A percentile compares a stretch with the other conserved stretches of the same genome.
These are phyloP conservation scores for Neosilurus mollespiculum DNA, from an alignment of 2,797 vertebrate genomes.

Conservation along the genomic window DNA sequence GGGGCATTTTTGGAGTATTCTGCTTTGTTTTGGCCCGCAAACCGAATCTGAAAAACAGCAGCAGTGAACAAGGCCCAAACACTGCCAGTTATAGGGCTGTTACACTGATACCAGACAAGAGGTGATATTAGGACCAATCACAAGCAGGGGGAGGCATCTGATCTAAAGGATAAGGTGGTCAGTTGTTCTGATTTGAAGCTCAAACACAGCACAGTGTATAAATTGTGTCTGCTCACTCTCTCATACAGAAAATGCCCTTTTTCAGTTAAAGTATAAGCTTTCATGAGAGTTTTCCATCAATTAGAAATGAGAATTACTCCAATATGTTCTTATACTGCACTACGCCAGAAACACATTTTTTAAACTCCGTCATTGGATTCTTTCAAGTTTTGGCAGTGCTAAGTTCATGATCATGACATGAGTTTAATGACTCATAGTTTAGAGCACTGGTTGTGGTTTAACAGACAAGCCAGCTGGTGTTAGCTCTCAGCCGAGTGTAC, in stretches of 20 bases:
- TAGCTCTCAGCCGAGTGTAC: slow-evolving; percentile 60
- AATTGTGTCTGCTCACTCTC: not conserved
- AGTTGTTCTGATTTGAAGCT: not conserved
- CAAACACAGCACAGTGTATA: not conserved
- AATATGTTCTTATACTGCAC: not conserved
- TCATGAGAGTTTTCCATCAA: not conserved
- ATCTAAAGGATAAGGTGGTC: not conserved
- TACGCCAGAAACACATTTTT: not conserved
- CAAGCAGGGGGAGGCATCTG: not conserved
- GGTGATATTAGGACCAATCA: not conserved
- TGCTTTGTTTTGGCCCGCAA: no score
- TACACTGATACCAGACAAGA: not conserved
- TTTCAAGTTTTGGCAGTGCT: not conserved
- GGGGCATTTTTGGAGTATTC: not conserved
- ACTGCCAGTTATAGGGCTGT: not conserved
- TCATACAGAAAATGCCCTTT: not conserved
- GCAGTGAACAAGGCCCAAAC: not conserved
- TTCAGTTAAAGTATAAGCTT: not conserved
- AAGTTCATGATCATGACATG: not conserved
- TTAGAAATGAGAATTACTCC: not conserved
- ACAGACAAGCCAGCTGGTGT: slow-evolving; percentile 35
- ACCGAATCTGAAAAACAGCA: not conserved
- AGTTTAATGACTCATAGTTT: slow-evolving; percentile 14
- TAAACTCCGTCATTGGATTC: not conserved
- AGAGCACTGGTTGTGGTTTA: slow-evolving; percentile 33